These are phyloP conservation scores for Euwallacea similis DNA, from an alignment of 1,140 invertebrate genomes.

Conservation along the genomic window DNA sequence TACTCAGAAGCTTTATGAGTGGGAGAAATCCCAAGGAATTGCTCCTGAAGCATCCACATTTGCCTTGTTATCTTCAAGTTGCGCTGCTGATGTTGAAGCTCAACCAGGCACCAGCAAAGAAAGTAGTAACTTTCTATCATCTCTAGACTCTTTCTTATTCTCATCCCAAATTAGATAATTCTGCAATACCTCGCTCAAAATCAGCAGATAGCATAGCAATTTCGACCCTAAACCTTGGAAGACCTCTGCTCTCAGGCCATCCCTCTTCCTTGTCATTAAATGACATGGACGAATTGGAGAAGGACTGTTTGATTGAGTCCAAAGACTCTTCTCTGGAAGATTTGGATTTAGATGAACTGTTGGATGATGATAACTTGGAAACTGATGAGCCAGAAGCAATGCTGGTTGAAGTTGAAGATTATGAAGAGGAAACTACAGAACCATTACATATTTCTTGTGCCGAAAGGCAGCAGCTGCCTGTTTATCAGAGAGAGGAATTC, in stretches of 20 bases:
- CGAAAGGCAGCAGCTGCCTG: slow-evolving; percentile 65
- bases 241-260: slow-evolving; percentile 58
- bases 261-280: slow-evolving; percentile 73
- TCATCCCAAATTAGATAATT: not conserved
- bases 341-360: slow-evolving; percentile 15
- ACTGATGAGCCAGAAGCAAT: slow-evolving; percentile 64
- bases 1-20: slow-evolving; percentile 85
- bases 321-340: slow-evolving; percentile 50
- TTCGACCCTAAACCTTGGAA: slow-evolving; percentile 44
- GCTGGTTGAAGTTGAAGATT: slow-evolving; percentile 70
- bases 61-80: slow-evolving; percentile 64
- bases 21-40: slow-evolving; percentile 84
- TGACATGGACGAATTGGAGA: slow-evolving; percentile 66
- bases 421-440: slow-evolving; percentile 66
- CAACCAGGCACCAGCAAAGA: not conserved
- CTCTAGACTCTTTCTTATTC: not conserved
- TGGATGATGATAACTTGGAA: slow-evolving; percentile 26
- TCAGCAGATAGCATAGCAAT: slow-evolving; percentile 68
- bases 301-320: slow-evolving; percentile 48
- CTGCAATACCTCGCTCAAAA: slow-evolving; percentile 60
- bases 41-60: slow-evolving; percentile 80
- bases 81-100: slow-evolving; percentile 50
- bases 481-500: slow-evolving; percentile 59
- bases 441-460: slow-evolving; percentile 65
- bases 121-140: not conserved